These are phyloP conservation scores for Macroteleia sp. DNA, from an alignment of 2,888 invertebrate genomes.

Conservation along the genomic window DNA sequence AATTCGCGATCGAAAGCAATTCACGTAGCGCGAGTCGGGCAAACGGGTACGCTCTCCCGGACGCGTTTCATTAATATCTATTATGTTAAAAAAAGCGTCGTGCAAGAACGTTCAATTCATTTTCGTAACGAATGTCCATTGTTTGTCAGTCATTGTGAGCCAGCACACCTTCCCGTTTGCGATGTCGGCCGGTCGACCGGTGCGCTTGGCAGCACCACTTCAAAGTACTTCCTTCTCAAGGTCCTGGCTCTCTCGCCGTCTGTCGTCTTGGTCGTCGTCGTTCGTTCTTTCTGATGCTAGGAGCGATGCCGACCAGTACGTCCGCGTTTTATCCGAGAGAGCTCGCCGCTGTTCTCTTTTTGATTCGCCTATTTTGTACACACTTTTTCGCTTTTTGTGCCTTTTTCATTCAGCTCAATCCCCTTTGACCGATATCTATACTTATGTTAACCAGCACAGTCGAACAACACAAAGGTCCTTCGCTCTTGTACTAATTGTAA, in stretches of 20 bases:
- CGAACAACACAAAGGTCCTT: constrained; percentile 1
- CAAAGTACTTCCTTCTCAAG: constrained; percentile 68
- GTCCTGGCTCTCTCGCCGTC: constrained; percentile 51
- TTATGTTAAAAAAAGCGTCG: constrained; percentile 71
- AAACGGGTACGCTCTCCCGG: constrained; percentile 35
- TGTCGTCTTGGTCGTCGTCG: constrained; percentile 48
- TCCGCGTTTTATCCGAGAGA: constrained; percentile 28
- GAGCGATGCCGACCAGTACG: constrained; percentile 36
- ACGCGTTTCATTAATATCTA: constrained; percentile 74
- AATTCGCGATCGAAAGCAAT: constrained; percentile 45
- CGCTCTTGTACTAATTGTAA: constrained; percentile 6
- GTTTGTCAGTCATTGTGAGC: constrained; percentile 74
- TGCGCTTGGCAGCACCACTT: constrained; percentile 68
- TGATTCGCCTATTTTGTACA: constrained; percentile 34
- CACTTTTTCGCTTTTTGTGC: constrained; percentile 36
- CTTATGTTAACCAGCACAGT: constrained; percentile 36
- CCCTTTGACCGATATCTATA: constrained; percentile 49
- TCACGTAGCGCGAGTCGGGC: constrained; percentile 25
- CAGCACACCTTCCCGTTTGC: constrained; percentile 59
- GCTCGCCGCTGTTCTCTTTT: no score
- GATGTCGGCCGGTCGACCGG: constrained; percentile 50
- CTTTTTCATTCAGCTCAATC: constrained; percentile 33
- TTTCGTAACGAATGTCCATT: constrained; percentile 76
- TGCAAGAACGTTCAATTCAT: constrained; percentile 66
- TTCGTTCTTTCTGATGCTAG: constrained; percentile 48